Base-by-base conservation (phyloP, 2,888 invertebrate genomes). In the Leptopilina syphax region DNA sequence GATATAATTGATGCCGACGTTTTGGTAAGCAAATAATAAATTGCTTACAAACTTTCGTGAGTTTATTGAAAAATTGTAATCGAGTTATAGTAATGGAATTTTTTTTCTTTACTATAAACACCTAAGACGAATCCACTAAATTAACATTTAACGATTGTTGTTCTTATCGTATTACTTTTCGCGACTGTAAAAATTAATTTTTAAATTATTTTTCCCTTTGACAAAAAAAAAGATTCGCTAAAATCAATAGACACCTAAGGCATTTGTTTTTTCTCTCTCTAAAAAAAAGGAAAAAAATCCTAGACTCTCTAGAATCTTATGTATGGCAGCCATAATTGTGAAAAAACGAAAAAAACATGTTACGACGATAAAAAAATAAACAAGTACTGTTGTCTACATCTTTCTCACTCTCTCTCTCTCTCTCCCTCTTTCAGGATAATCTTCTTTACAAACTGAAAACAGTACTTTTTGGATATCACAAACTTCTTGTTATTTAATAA, bases 311-410 rank as follows among this genome's bases (percentile, higher is more conserved):
- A 68, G 80, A 80, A 82, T 84, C 80, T 82, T 83, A 78, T 86
- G 88, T 90, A 91, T 91, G 91, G 91, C 91, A 91, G 90, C 89
- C 89, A 89, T 88, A 91, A 90, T 90, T 86, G 50, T 50, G 83
- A 83, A 87, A 88, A 86, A 87, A 85, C 81, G 83, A 87, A 86
- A 82, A 76, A 60, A 82, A 80, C 76, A 63, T 63, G 47, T 81
- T 73, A 77, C 68, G 63, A 77, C 77, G 82, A 85, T 89, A 88
- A 88, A 89, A 89, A 90, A 88, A 89, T 89, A 88, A 88, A 88
- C 84, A 85, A 44, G 83, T 87, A 87, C 84, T 82, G 80, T 79
- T 78, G 76, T 78, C 65, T 85, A 83, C 79, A 81, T 82, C 81
- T 27, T 27, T 27, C 27, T 27, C 27, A 27, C 27, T 27, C 3